Percentiles rank a stretch among this genome's conserved stretches.
These are phyloP conservation scores for Lucilia cuprina DNA, from an alignment of 1,140 invertebrate species.

Conservation along the genomic window DNA sequence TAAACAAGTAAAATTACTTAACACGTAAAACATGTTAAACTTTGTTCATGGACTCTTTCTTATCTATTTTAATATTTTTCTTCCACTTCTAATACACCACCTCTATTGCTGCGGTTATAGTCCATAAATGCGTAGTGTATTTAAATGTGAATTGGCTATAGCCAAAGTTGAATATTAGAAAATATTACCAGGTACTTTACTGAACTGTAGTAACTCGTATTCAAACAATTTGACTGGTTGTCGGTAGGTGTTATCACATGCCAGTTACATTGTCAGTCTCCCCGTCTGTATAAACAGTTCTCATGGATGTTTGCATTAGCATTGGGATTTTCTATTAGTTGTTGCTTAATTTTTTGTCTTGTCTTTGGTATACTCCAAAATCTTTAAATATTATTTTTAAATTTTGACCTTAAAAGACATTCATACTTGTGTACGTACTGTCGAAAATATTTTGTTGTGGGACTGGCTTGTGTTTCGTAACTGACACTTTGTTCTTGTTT, in stretches of 20 bases:
- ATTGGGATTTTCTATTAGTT: not conserved
- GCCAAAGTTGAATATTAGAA: not conserved
- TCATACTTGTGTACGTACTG: too few species aligned
- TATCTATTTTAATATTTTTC: too few species aligned
- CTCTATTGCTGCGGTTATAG: too few species aligned
- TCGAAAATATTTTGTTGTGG: too few species aligned
- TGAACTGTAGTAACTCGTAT: not conserved
- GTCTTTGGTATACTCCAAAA: not conserved
- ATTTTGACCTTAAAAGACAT: not conserved
- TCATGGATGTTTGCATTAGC: slow-evolving; percentile 6
- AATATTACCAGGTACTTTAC: too few species aligned
- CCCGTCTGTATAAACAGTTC: not conserved
- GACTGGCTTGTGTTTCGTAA: not conserved
- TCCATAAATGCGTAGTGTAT: not conserved
- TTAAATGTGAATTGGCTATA: not conserved
- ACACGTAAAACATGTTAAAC: not conserved
- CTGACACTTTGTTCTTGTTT: slow-evolving; percentile 5
- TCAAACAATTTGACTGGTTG: not conserved
- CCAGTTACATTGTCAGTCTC: not conserved
- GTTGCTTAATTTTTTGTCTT: not conserved
- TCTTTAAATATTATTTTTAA: not conserved
- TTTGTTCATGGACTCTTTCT: not conserved
- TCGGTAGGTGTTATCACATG: too few species aligned
- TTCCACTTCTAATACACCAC: too few species aligned
- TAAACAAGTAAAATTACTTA: slow-evolving; percentile 29